Base-by-base conservation (phyloP, 2,888 invertebrate genomes). In the Bimastos eiseni region DNA sequence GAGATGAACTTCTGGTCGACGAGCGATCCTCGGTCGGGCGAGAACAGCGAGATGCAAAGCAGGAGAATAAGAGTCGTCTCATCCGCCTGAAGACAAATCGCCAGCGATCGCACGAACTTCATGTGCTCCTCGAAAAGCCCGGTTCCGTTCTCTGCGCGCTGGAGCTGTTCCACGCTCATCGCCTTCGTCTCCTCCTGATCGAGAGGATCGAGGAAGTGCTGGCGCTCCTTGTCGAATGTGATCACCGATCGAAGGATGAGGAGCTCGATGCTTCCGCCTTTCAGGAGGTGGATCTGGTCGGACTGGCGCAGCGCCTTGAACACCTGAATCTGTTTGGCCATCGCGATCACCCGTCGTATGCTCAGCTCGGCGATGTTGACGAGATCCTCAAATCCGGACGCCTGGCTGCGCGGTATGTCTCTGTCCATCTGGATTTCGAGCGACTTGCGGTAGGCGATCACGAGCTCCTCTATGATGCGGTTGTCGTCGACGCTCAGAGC, bases 251-350 rank as follows among this genome's bases (percentile, higher is more conserved):
- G 96, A 90, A 99, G 96, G 92, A 99, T 97, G 97, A 99, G 97
- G 97, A 99, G 97, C 95, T 99, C 99, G 89, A 98, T 98, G 94
- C 98, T 98, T 0, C 98, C 98, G 4, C 98, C 98, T 95, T 98
- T 98, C n/a, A 98, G 95, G 49, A 98, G 95, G 41, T 97, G 97
- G 91, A 98, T 97, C 96, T 99, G 98, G 95, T 99, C 99, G 93
- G 98, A 97, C 94, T 98, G 98, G 94, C 98, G 98, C 96, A 99
- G 97, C 94, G 97, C 97, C 89, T 91, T 91, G 41, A 90, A 91
- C 36, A 41, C 49, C 36, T 84, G 90, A 34, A 90, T 91, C 90
- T 96, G 95, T 94, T 96, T 96, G 44, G 96, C 95, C 96, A 96
- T 96, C 93, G 96, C 96, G 90, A 96, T 96, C 37, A 96, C 95